A percentile compares a stretch with the other conserved stretches of the same genome.
These are phyloP conservation scores for Drepanosiphum platanoidis DNA, from an alignment of 2,888 invertebrate species.

Conservation along the genomic window DNA sequence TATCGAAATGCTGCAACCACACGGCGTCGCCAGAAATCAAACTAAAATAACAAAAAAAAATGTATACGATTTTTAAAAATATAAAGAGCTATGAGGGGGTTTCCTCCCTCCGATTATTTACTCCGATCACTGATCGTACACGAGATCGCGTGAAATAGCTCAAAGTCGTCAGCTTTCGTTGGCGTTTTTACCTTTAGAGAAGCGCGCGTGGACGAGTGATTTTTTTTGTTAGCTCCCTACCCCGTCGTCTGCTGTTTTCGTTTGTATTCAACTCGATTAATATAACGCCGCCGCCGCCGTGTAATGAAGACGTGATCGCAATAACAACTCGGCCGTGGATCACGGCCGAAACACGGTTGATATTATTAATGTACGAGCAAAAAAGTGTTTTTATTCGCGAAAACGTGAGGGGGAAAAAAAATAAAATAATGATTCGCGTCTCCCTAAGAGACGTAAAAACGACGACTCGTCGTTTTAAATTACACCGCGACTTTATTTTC, in stretches of 20 bases:
- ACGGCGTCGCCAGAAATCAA: too few relatives aligned
- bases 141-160: too few relatives aligned
- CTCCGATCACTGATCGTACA: too few relatives aligned
- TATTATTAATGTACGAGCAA: background rate
- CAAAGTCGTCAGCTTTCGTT: background rate
- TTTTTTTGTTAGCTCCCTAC: too few relatives aligned
- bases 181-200: background rate
- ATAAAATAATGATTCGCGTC: conserved; percentile 1
- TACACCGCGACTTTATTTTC: background rate
- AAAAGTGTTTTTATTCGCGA: background rate
- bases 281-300: background rate
- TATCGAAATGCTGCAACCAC: too few relatives aligned
- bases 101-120: too few relatives aligned
- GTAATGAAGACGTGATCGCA: background rate
- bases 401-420: too few relatives aligned
- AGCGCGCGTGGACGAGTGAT: background rate
- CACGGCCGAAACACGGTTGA: background rate
- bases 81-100: too few relatives aligned
- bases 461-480: conserved; percentile 23
- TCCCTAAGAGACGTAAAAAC: background rate
- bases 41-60: too few relatives aligned
- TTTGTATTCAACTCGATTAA: background rate
- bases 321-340: background rate
- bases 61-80: too few relatives aligned
- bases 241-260: background rate